phyloP scores from a whole-genome alignment of 2,888 invertebrate genomes.

The Ganaspis brasiliensis region DNA sequence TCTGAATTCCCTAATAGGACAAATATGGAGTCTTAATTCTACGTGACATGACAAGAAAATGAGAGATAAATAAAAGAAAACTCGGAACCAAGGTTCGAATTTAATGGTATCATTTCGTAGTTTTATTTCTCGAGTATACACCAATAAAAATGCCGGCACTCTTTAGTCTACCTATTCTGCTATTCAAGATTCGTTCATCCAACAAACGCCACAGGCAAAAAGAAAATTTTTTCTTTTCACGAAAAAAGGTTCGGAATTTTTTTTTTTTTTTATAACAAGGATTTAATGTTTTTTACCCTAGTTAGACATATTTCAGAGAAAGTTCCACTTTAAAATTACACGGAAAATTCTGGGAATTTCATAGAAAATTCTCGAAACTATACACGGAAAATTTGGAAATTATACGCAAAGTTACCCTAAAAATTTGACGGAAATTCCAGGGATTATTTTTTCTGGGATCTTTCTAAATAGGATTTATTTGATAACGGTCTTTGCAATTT shows the following conservation, averaged over 20 bases:
- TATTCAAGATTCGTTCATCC: slow-evolving; percentile 27
- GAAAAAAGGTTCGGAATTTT: not conserved
- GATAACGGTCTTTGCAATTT: too few species aligned
- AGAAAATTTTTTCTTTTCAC: not conserved
- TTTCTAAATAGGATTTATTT: too few species aligned
- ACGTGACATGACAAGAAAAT: slow-evolving; percentile 41
- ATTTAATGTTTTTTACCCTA: too few species aligned
- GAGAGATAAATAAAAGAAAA: slow-evolving; percentile 43
- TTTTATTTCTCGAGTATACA: slow-evolving; percentile 60
- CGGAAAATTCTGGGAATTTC: too few species aligned
- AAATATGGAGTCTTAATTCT: slow-evolving; percentile 34
- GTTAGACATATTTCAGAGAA: too few species aligned
- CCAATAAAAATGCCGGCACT: slow-evolving; percentile 54
- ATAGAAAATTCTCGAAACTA: too few species aligned
- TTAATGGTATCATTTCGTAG: slow-evolving; percentile 46
- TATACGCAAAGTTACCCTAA: too few species aligned
- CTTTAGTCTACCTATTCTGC: slow-evolving; percentile 39
- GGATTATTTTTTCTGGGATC: too few species aligned
- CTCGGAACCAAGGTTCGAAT: slow-evolving; percentile 37
- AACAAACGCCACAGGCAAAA: slow-evolving; percentile 26
- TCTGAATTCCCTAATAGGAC: slow-evolving; percentile 25
- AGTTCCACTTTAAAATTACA: too few species aligned
- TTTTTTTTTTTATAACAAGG: not conserved
- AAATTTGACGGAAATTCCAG: too few species aligned
- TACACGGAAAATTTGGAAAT: too few species aligned